Conservation (phyloP, 1,140 invertebrate genomes). For the Zaprionus lachaisei region DNA sequence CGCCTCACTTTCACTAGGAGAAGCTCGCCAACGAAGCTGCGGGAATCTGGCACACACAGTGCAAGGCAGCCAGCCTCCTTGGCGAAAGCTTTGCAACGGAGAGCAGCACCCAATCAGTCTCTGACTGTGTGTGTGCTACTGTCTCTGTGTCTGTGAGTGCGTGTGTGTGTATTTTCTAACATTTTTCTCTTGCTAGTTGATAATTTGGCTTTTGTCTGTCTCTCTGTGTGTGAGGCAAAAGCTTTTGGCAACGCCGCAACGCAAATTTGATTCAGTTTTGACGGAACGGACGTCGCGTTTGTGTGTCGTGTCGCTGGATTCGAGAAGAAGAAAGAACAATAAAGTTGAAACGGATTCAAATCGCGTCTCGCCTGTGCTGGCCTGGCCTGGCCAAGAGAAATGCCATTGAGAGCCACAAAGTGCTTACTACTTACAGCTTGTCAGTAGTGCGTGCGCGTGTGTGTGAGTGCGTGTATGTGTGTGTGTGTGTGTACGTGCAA, state of each 20-base stretch:
- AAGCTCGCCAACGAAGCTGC: constrained; percentile 4
- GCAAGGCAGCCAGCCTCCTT: constrained; percentile 17
- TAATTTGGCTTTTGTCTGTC: constrained; percentile 4
- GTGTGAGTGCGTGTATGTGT: constrained; percentile 6
- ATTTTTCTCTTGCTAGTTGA: constrained; percentile 1
- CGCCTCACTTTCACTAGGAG: constrained; percentile 48
- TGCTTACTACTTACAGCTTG: constrained; percentile 9
- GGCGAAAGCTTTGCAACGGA: constrained; percentile 34
- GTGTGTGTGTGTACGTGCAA: constrained; percentile 29
- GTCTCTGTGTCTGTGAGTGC: neutral
- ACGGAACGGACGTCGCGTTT: constrained; percentile 50
- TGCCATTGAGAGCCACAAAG: constrained; percentile 26
- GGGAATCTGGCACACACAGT: constrained; percentile 41
- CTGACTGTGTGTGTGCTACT: neutral
- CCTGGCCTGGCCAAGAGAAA: constrained; percentile 12
- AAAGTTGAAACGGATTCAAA: constrained; percentile 8
- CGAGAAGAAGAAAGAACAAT: neutral
- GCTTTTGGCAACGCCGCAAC: constrained; percentile 50
- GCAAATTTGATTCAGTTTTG: constrained; percentile 54
- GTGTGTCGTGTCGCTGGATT: constrained; percentile 36
- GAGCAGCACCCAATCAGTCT: constrained; percentile 1
- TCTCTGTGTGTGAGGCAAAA: constrained; percentile 29
- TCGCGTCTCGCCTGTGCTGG: constrained; percentile 18
- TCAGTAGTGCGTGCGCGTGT: constrained; percentile 3
- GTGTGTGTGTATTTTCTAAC: constrained; percentile 10